Evolutionary conservation across 1,140 invertebrate genomes (phyloP).

Genomic region (Bradysia coprophila): DNA sequence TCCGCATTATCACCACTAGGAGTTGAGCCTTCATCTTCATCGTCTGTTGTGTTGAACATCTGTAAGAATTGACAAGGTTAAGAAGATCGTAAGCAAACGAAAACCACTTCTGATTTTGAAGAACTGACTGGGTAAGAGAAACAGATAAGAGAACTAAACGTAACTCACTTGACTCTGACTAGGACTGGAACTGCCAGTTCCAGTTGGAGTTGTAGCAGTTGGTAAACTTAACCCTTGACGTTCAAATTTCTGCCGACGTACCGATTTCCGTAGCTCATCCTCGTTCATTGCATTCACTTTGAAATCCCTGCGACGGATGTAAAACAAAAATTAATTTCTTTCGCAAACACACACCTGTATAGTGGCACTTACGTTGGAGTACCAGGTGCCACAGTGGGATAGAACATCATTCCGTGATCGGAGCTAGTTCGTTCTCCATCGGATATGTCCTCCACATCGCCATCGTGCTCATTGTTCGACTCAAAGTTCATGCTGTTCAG

Average conservation of each 20-base stretch:
- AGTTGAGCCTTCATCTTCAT: conserved; percentile 59
- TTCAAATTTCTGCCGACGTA: conserved; percentile 45
- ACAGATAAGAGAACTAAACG: too few relatives aligned
- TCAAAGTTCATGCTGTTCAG: conserved; percentile 11
- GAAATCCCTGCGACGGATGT: conserved; percentile 35
- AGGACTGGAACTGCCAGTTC: too few relatives aligned
- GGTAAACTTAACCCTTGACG: conserved; percentile 26
- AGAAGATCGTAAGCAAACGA: too few relatives aligned
- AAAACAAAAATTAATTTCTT: conserved; percentile 6
- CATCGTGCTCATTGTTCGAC: conserved; percentile 54
- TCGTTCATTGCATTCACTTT: conserved; percentile 76
- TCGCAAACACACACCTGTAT: neutral
- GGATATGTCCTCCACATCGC: conserved; percentile 69
- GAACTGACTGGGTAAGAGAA: too few relatives aligned
- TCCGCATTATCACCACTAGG: conserved; percentile 55
- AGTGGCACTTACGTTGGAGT: conserved; percentile 18
- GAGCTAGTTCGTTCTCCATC: conserved; percentile 64
- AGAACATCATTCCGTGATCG: conserved; percentile 31
- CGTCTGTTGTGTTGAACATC: conserved; percentile 66
- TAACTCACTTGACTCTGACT: too few relatives aligned
- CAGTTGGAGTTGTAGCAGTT: conserved; percentile 27
- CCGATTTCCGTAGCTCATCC: conserved; percentile 59
- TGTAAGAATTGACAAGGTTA: too few relatives aligned
- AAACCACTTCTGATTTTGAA: too few relatives aligned
- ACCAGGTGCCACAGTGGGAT: conserved; percentile 17